Evolutionary conservation across 2,888 invertebrate species (phyloP).

Genomic region (Microplitis deprimator): DNA sequence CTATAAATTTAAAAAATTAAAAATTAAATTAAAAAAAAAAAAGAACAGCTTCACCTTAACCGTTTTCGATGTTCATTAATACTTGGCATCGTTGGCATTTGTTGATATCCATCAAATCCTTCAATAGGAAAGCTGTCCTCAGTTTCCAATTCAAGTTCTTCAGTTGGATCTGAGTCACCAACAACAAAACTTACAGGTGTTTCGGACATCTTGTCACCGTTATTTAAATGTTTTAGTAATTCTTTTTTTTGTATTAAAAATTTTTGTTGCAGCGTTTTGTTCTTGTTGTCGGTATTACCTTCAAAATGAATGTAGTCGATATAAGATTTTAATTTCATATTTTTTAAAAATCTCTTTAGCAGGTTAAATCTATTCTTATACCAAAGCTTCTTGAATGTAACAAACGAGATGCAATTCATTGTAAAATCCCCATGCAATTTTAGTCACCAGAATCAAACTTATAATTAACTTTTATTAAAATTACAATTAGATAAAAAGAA

Average conservation of each 20-base stretch:
- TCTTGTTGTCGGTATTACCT: conserved; percentile 63
- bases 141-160: conserved; percentile 62
- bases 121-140: conserved; percentile 66
- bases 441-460: not conserved
- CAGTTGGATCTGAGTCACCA: conserved; percentile 62
- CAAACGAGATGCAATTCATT: not conserved
- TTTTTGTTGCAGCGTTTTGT: conserved; percentile 30
- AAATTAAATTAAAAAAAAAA: conserved; percentile 28
- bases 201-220: conserved; percentile 58
- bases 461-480: not conserved
- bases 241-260: conserved; percentile 16
- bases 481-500: not conserved
- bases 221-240: not conserved
- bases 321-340: conserved; percentile 14
- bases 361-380: conserved; percentile 11
- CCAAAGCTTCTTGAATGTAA: not conserved
- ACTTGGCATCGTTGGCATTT: conserved; percentile 61
- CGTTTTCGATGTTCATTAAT: conserved; percentile 71
- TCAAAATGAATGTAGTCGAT: conserved; percentile 58
- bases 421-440: not conserved
- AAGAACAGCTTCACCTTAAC: conserved; percentile 69
- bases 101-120: conserved; percentile 54
- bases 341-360: not conserved
- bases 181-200: conserved; percentile 68
- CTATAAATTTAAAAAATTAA: not conserved